These are phyloP conservation scores for Lycocorax pyrrhopterus DNA, from an alignment of 2,113 vertebrate species.

Conservation along the genomic window DNA sequence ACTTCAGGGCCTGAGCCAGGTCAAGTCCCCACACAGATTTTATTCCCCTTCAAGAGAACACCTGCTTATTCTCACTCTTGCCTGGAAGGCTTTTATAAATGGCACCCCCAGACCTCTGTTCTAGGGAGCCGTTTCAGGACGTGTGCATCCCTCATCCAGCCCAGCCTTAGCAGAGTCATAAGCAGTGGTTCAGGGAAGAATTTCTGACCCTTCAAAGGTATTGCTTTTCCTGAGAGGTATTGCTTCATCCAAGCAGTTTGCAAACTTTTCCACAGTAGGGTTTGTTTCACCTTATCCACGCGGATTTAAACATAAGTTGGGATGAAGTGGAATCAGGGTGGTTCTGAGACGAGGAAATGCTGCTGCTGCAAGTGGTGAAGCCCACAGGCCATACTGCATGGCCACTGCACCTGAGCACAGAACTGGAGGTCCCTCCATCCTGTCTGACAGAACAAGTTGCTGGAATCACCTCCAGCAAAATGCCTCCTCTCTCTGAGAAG, in stretches of 20 bases:
- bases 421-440: not conserved
- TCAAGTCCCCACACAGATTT: not conserved
- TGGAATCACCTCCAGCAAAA: not conserved
- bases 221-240: not conserved
- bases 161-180: not conserved
- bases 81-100: not conserved
- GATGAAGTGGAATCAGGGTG: not conserved
- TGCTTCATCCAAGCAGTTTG: not conserved
- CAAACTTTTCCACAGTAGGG: not conserved
- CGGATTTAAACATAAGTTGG: not conserved
- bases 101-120: not conserved
- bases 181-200: not conserved
- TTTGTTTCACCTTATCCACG: not conserved
- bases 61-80: not conserved
- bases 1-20: not conserved
- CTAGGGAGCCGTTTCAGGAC: not conserved
- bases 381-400: too few relatives aligned
- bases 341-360: not conserved
- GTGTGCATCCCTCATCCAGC: not conserved
- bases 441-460: not conserved
- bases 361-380: not conserved
- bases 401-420: accelerated
- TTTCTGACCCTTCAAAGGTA: not conserved
- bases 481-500: not conserved
- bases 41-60: not conserved